These are phyloP conservation scores for Microtus oregoni DNA, from an alignment of 2,113 vertebrate species.

Conservation along the genomic window DNA sequence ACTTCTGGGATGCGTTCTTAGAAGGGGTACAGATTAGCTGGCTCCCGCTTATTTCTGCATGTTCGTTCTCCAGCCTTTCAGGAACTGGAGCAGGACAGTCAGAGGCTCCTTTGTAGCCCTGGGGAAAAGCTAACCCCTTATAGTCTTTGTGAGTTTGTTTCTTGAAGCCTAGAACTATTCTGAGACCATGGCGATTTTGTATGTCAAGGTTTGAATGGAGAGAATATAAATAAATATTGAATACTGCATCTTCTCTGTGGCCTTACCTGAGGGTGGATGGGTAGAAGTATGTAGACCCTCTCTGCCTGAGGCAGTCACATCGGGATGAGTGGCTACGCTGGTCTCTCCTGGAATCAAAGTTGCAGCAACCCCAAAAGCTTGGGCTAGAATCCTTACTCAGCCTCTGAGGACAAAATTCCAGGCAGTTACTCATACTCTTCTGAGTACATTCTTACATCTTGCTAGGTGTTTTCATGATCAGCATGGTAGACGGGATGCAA, in stretches of 20 bases:
- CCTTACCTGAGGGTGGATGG: not conserved
- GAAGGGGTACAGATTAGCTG: not conserved
- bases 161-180: conserved; percentile 36
- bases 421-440: not conserved
- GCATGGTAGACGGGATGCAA: not conserved
- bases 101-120: not conserved
- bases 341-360: not conserved
- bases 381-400: not conserved
- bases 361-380: not conserved
- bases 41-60: not conserved
- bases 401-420: not conserved
- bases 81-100: not conserved
- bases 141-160: not conserved
- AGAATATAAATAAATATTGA: not conserved
- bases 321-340: not conserved
- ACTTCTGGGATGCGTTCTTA: not conserved
- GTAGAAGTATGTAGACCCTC: not conserved
- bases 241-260: not conserved
- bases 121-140: not conserved
- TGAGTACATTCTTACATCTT: not conserved
- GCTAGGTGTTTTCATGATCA: not conserved
- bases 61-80: not conserved
- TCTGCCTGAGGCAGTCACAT: not conserved
- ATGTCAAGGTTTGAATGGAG: not conserved
- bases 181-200: not conserved